Base-by-base conservation (phyloP, 2,113 vertebrate species). In the Leucopternis melanops region DNA sequence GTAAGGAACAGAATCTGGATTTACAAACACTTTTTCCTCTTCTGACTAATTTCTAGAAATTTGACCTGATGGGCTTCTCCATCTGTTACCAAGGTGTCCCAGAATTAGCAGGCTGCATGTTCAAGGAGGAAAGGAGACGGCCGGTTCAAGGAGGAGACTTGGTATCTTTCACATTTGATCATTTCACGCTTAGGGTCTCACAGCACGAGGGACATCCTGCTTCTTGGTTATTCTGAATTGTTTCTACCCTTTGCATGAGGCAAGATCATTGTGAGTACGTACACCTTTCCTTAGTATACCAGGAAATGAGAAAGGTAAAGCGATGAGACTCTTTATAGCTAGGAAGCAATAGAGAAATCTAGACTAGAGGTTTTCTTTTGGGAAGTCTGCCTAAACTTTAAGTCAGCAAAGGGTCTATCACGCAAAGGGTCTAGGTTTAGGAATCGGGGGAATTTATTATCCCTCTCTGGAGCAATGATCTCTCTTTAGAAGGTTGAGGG, bases 261-360 rank as follows among this genome's bases (percentile, higher is more conserved):
- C 29, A 29, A 1, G 2, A 40, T 26, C 38, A 1, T 10, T 1
- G 1, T 38, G 50, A 58, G 31, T 16, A 11, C 0, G 0, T 45
- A 18, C 0, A 0, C 11, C 13, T 74, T 58, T 77, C 38, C 63
- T 42, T 50, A 3, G 15, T 18, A 7, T 14, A 7, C 6, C 9
- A 20, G 45, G 34, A 65, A 44, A 44, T 8, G 42, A 74, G 79
- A 29, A 65, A 10, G n/a, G 61, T 16, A 38, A 75, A 44, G 18
- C 62, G 75, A 52, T 59, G 61, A 14, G 27, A 38, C 26, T 20
- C 12, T 17, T 14, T 31, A 13, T 8, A 57, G 44, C 22, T 11
- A 19, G 54, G 36, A 78, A 42, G 29, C 23, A 27, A 5, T 1
- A 47, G 38, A 74, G 52, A 47, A 86, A 52, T 29, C 29, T 4